Evolutionary conservation across 1,140 invertebrate genomes (phyloP), one percentile per base, ranked within the genome.

Genomic region (Agrilus planipennis): DNA sequence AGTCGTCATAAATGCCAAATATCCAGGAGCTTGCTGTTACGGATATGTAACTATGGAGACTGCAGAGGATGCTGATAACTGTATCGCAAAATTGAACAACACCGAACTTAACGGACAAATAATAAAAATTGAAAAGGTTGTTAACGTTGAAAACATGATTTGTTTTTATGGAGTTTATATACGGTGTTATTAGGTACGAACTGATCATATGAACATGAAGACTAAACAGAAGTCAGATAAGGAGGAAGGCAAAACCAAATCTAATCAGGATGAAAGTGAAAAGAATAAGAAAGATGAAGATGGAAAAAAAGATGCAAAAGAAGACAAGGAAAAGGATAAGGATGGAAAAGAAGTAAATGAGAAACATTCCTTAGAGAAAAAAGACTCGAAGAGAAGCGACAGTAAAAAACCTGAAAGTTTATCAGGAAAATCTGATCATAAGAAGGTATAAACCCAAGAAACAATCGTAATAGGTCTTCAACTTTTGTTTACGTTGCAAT

Each of bases 21-120:
- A 84, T 18, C 89, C 90, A 2, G 89, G 89, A 15, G 82, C 88
- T 14, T 76, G 86, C 36, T 94, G 89, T 62, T 95, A 92, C 62
- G 92, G 91, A 20, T 93, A 92, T 62, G 87, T 96, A 2, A 93
- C 89, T 0, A 93, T 95, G 88, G 80, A 79, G 1, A 82, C 81
- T 15, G 75, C 79, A 23, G 84, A 86, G 44, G 90, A 94, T 65
- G 89, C 89, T 4, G 76, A 81, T 14, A 84, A 85, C 49, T 92
- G 89, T 61, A 92, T 94, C 51, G 78, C 85, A 53, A 76, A 89
- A 63, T 66, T 94, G 9, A 85, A 94, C 61, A 75, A 81, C 39
- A 92, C 89, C 23, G 86, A 95, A 63, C 67, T 94, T 16, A 88
- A 94, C 64, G 90, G 89, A 4, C 79, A 86, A 43, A 87, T 92